Percentiles rank a stretch among this genome's conserved stretches.
Conservation (phyloP, 2,797 vertebrate genomes). For the Ceyx erithaca region DNA sequence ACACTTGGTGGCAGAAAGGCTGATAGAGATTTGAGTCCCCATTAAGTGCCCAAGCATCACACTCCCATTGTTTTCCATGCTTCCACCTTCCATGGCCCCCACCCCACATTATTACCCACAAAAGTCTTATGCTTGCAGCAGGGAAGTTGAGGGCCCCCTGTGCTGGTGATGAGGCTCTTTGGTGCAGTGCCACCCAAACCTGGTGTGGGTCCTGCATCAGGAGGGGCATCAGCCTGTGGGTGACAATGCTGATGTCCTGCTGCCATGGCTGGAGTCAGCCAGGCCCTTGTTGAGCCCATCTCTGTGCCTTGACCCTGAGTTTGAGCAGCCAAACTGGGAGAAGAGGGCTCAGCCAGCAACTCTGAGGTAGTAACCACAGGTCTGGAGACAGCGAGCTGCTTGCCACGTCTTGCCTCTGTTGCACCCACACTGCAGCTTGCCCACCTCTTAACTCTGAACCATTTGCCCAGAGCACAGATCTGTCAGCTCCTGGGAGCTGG, state of each 20-base stretch:
- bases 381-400: too few species aligned
- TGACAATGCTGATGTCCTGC: background rate
- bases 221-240: rapidly evolving
- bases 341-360: background rate
- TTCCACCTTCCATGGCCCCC: background rate
- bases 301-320: background rate
- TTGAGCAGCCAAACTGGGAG: background rate
- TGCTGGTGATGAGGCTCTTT: background rate
- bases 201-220: background rate
- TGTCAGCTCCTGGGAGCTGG: too few species aligned
- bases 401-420: too few species aligned
- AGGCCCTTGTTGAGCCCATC: background rate
- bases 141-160: background rate
- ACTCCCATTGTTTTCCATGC: background rate
- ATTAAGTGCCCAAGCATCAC: rapidly evolving
- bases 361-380: background rate
- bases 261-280: background rate
- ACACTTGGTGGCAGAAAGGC: background rate
- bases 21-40: background rate
- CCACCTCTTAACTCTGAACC: too few species aligned
- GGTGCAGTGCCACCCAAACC: background rate
- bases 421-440: too few species aligned
- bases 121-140: background rate
- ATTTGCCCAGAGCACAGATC: too few species aligned
- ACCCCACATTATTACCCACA: background rate